phyloP scores from a whole-genome alignment of 2,888 invertebrate genomes.

The Aporophyla lueneburgensis region DNA sequence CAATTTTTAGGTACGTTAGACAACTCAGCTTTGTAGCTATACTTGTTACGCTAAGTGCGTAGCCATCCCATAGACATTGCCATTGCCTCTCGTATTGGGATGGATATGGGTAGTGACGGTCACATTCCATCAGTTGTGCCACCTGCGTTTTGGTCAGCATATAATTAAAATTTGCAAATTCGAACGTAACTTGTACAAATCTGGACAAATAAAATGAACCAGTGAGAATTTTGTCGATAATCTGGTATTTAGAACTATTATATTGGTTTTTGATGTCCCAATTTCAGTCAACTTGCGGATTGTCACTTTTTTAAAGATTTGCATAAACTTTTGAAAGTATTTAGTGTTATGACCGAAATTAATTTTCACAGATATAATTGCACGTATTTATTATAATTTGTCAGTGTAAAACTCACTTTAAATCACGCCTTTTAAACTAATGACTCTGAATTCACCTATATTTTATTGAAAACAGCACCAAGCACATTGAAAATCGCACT shows the following conservation, averaged over 20 bases:
- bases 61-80: no score
- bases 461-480: conserved; percentile 7
- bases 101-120: background rate
- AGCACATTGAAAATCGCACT: conserved; percentile 20
- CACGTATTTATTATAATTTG: background rate
- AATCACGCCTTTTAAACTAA: background rate
- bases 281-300: conserved; percentile 24
- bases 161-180: background rate
- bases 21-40: background rate
- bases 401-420: background rate
- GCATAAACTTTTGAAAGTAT: background rate
- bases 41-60: background rate
- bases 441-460: background rate
- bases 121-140: background rate
- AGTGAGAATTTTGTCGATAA: background rate
- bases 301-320: background rate
- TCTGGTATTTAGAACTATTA: conserved; percentile 1
- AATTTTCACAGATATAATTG: background rate
- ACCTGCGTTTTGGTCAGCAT: no score
- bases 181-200: background rate
- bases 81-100: background rate
- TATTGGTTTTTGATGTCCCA: conserved; percentile 7
- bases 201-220: background rate
- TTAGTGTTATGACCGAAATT: background rate
- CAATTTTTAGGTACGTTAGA: no score